phyloP scores from a whole-genome alignment of 2,888 invertebrate species.

The Nomada fabriciana region DNA sequence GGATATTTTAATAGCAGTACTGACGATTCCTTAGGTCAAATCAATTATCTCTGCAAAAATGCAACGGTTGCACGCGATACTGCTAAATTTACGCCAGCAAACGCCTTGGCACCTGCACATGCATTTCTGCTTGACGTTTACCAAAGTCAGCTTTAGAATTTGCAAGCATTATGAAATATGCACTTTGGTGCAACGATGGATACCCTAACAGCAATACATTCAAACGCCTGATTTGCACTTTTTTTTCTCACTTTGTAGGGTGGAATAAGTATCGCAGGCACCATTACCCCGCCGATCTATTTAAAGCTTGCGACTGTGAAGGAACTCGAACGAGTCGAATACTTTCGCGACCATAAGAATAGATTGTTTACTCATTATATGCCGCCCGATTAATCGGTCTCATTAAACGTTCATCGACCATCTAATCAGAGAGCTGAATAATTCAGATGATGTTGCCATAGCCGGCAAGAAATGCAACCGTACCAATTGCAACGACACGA shows the following conservation, averaged over 20 bases:
- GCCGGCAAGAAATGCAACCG: too few species aligned
- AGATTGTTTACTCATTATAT: background rate
- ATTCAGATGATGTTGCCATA: background rate
- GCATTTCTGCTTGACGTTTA: constrained; percentile 34
- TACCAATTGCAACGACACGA: background rate
- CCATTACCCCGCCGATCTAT: background rate
- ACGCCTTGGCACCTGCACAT: constrained; percentile 26
- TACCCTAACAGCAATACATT: background rate
- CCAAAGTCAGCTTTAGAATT: constrained; percentile 17
- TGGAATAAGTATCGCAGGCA: background rate
- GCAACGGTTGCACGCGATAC: constrained; percentile 41
- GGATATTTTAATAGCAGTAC: constrained; percentile 18
- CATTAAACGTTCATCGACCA: constrained; percentile 10
- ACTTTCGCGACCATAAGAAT: constrained; percentile 1
- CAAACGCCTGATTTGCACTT: background rate
- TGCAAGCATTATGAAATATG: constrained; percentile 14
- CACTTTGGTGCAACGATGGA: constrained; percentile 1
- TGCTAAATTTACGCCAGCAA: constrained; percentile 38
- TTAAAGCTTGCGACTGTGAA: background rate
- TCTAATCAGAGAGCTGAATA: background rate
- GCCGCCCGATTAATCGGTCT: constrained; percentile 9
- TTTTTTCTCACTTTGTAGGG: background rate
- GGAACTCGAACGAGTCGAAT: background rate
- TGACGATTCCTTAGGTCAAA: constrained; percentile 29
- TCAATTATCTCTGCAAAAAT: constrained; percentile 39